phyloP scores from a whole-genome alignment of 2,113 vertebrate species.

The Phoxinus phoxinus region DNA sequence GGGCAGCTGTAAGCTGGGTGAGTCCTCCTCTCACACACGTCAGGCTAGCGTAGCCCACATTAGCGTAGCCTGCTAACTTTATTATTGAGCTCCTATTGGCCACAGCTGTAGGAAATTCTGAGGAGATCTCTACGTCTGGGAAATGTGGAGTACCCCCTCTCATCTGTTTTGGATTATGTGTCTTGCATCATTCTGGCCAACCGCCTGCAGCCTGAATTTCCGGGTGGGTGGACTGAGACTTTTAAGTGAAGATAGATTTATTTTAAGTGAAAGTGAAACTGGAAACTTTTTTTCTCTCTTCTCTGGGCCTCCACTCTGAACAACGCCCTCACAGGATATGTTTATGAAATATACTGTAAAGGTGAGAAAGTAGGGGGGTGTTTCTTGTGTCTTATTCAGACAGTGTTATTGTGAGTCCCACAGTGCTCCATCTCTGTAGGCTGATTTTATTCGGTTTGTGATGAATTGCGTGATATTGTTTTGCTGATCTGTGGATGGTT shows the following conservation, averaged over 20 bases:
- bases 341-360: slow-evolving; percentile 39
- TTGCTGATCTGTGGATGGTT: slow-evolving; percentile 16
- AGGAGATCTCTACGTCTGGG: slow-evolving; percentile 34
- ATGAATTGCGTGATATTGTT: neutral
- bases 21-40: slow-evolving; percentile 56
- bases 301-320: neutral
- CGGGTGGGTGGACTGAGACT: neutral
- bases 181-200: slow-evolving; percentile 21
- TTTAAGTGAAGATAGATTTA: slow-evolving; percentile 4
- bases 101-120: slow-evolving; percentile 13
- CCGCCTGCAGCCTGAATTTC: neutral
- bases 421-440: neutral
- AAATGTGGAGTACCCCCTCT: neutral
- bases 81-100: slow-evolving; percentile 10
- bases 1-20: slow-evolving; percentile 79
- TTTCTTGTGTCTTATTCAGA: slow-evolving; percentile 4
- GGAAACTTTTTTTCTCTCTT: slow-evolving; percentile 21
- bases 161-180: slow-evolving; percentile 22
- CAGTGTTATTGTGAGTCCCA: neutral
- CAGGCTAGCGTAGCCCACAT: slow-evolving; percentile 15
- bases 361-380: neutral
- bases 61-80: slow-evolving; percentile 25
- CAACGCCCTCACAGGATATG: neutral
- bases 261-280: slow-evolving; percentile 46
- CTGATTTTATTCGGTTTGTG: slow-evolving; percentile 4